A percentile compares a stretch with the other conserved stretches of the same genome.
Evolutionary conservation across 2,113 vertebrate species (phyloP).

Genomic region (Microcebus tavaratra): DNA sequence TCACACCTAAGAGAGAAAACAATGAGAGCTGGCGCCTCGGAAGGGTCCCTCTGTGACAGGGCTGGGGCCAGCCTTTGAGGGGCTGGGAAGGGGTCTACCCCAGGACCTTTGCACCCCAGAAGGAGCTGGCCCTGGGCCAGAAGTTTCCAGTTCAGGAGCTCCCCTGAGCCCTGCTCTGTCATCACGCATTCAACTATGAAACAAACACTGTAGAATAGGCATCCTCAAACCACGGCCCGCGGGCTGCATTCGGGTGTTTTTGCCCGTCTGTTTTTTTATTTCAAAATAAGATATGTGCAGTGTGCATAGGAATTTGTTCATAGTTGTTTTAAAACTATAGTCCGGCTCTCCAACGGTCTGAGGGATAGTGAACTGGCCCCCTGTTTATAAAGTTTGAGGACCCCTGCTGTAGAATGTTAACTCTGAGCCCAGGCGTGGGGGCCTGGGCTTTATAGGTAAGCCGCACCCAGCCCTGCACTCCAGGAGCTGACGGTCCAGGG

Average conservation of each 20-base stretch:
- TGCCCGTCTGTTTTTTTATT: too few species aligned
- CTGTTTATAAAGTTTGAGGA: too few species aligned
- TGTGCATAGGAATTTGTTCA: too few species aligned
- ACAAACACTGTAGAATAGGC: neutral
- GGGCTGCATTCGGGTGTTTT: too few species aligned
- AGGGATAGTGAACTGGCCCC: too few species aligned
- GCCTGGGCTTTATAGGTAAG: neutral
- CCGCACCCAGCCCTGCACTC: neutral
- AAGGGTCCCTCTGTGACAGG: neutral
- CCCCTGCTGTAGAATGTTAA: too few species aligned
- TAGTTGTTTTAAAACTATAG: too few species aligned
- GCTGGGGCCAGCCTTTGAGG: neutral
- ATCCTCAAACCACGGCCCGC: too few species aligned
- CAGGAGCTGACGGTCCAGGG: neutral
- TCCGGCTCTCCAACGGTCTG: too few species aligned
- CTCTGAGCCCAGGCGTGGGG: neutral
- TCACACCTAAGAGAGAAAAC: neutral
- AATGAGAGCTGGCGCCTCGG: neutral
- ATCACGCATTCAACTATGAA: rapidly evolving
- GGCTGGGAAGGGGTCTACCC: neutral
- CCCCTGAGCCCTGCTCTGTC: neutral
- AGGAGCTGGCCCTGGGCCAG: neutral
- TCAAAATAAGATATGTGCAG: too few species aligned
- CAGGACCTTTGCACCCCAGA: neutral
- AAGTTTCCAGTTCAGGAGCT: neutral